These are phyloP conservation scores for Ephestia elutella DNA, from an alignment of 1,140 invertebrate genomes.

Conservation along the genomic window DNA sequence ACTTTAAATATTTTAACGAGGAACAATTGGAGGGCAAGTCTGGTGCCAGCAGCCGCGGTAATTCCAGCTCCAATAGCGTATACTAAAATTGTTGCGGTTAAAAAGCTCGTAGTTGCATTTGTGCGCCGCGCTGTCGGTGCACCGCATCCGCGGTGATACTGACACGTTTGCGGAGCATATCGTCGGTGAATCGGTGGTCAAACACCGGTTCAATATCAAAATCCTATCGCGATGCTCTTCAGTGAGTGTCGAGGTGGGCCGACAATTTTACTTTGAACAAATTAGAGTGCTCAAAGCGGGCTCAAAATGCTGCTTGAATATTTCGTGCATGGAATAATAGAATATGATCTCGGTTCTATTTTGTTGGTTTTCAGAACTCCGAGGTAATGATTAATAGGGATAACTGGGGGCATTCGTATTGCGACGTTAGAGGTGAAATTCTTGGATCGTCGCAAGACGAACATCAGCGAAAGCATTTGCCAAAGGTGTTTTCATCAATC, in stretches of 20 bases:
- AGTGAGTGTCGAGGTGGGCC: slow-evolving; percentile 11
- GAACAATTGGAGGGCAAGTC: slow-evolving; percentile 93
- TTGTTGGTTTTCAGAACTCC: slow-evolving; percentile 77
- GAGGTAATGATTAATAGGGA: slow-evolving; percentile 87
- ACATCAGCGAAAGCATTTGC: too few relatives aligned
- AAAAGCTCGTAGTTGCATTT: slow-evolving; percentile 82
- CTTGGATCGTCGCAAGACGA: too few relatives aligned
- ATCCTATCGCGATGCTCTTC: slow-evolving; percentile 11
- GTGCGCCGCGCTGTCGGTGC: slow-evolving; percentile 11
- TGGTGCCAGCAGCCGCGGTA: slow-evolving; percentile 93
- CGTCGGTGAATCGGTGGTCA: slow-evolving; percentile 8
- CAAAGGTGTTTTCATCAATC: too few relatives aligned
- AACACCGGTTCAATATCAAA: slow-evolving; percentile 12
- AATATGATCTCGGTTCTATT: slow-evolving; percentile 86
- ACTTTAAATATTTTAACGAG: slow-evolving; percentile 92
- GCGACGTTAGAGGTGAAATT: too few relatives aligned
- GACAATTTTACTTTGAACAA: slow-evolving; percentile 11
- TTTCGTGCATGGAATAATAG: slow-evolving; percentile 83
- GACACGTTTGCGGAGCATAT: slow-evolving; percentile 12
- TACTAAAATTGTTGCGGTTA: slow-evolving; percentile 90
- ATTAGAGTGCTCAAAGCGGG: too few relatives aligned
- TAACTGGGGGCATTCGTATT: too few relatives aligned
- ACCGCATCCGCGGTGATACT: slow-evolving; percentile 12
- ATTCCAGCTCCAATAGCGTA: slow-evolving; percentile 94
- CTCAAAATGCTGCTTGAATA: too few relatives aligned